phyloP scores from a whole-genome alignment of 1,140 invertebrate species.

The Drosophila prosaltans region DNA sequence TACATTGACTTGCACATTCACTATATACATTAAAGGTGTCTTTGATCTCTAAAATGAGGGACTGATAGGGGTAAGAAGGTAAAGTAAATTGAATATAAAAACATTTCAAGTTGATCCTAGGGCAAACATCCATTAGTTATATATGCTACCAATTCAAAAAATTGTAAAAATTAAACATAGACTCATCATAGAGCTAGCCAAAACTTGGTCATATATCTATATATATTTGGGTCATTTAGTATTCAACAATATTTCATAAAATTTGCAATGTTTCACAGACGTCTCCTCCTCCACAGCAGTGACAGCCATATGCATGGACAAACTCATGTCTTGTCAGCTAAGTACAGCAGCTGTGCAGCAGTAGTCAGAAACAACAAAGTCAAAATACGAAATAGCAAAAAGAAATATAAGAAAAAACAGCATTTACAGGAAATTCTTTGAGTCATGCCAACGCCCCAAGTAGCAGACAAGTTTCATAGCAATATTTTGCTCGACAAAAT shows the following conservation, averaged over 20 bases:
- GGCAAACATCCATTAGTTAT: no score
- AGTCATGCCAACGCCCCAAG: constrained; percentile 70
- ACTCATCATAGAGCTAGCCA: background rate
- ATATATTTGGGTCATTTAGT: background rate
- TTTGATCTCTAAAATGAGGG: no score
- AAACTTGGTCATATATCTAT: no score
- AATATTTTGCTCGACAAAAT: constrained; percentile 61
- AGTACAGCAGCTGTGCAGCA: constrained; percentile 44
- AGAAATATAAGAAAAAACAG: constrained; percentile 9
- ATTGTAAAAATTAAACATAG: no score
- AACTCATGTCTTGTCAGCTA: background rate
- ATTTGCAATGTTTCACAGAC: background rate
- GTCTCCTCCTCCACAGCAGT: background rate
- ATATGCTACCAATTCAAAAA: no score
- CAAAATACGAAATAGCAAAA: constrained; percentile 25
- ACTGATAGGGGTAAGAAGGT: no score
- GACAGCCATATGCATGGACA: background rate
- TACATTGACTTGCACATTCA: background rate
- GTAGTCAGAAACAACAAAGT: constrained; percentile 39
- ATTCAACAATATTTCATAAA: background rate
- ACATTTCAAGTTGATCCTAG: no score
- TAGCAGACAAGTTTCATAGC: constrained; percentile 60
- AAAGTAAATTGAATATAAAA: no score
- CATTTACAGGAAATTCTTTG: constrained; percentile 68
- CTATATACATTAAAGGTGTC: background rate